A percentile compares a stretch with the other conserved stretches of the same genome.
Evolutionary conservation across 2,113 vertebrate genomes (phyloP).

Genomic region (Psittacus erithacus): DNA sequence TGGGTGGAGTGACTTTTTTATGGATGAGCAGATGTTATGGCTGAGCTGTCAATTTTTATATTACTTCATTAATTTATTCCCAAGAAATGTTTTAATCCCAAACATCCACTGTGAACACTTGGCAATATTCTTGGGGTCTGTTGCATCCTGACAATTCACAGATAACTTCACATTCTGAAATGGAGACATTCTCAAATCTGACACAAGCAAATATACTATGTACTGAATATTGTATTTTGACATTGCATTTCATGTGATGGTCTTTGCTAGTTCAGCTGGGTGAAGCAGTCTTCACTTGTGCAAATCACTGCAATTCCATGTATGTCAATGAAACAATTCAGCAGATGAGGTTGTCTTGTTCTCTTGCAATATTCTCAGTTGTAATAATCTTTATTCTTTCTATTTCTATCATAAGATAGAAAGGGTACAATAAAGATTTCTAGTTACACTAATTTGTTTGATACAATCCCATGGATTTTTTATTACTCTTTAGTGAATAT

Average conservation of each 20-base stretch:
- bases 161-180: neutral
- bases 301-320: neutral
- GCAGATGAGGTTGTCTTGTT: neutral
- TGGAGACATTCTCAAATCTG: neutral
- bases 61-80: slow-evolving; percentile 49
- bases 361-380: neutral
- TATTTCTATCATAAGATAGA: neutral
- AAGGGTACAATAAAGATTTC: neutral
- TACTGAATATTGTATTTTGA: neutral
- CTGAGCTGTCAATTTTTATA: slow-evolving; percentile 49
- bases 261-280: neutral
- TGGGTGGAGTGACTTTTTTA: slow-evolving; percentile 57
- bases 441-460: neutral
- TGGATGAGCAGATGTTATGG: slow-evolving; percentile 40
- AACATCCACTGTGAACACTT: neutral
- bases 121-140: neutral
- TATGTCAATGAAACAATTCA: neutral
- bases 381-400: neutral
- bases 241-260: neutral
- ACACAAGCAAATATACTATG: neutral
- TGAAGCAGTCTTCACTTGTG: neutral
- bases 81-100: slow-evolving; percentile 10
- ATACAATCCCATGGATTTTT: neutral
- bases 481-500: neutral
- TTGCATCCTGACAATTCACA: neutral